Percentiles rank a stretch among this genome's conserved stretches.
phyloP scores from a whole-genome alignment of 2,888 invertebrate species.

The Habrosyne pyritoides region DNA sequence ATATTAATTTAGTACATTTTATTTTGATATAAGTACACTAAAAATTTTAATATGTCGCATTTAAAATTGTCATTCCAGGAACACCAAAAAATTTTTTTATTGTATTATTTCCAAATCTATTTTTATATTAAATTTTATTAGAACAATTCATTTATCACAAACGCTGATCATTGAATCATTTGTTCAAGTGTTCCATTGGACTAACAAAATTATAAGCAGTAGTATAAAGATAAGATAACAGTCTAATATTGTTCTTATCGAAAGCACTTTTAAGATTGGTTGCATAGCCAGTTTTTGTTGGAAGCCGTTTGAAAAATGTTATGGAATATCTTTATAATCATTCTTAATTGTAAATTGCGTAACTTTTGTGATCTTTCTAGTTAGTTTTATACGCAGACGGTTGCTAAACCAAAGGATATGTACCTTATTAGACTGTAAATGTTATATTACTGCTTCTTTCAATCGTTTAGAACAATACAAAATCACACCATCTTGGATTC shows the following conservation, averaged over 20 bases:
- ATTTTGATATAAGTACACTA: slow-evolving; percentile 12
- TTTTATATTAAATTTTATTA: slow-evolving; percentile 18
- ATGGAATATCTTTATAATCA: too few relatives aligned
- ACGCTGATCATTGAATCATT: slow-evolving; percentile 18
- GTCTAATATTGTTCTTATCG: background rate
- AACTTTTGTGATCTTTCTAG: too few relatives aligned
- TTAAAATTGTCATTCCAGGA: slow-evolving; percentile 37
- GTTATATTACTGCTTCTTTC: background rate
- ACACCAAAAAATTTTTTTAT: slow-evolving; percentile 26
- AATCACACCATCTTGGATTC: background rate
- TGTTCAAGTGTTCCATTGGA: slow-evolving; percentile 21
- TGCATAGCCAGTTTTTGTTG: too few relatives aligned
- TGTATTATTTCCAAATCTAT: slow-evolving; percentile 24
- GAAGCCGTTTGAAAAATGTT: too few relatives aligned
- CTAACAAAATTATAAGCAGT: slow-evolving; percentile 20
- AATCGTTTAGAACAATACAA: background rate
- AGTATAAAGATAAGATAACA: background rate
- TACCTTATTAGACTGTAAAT: background rate
- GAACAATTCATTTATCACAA: background rate
- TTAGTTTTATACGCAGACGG: too few relatives aligned
- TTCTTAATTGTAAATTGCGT: too few relatives aligned
- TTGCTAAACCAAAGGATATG: too few relatives aligned
- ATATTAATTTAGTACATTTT: slow-evolving; percentile 10
- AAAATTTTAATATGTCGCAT: slow-evolving; percentile 29
- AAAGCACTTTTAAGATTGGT: too few relatives aligned